Conservation (phyloP, 2,888 invertebrate species). For the Cetonia aurata region DNA sequence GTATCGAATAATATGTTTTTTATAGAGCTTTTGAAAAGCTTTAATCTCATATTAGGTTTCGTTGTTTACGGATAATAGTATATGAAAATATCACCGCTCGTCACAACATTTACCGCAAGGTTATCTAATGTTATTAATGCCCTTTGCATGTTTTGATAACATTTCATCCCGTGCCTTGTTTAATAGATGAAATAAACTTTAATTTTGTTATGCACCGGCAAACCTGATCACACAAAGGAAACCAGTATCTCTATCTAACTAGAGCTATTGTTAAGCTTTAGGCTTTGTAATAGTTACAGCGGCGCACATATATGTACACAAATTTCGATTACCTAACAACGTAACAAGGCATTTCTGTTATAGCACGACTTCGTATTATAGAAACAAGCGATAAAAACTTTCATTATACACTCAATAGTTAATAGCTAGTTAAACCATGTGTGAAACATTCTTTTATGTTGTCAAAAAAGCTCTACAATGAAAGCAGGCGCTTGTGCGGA, state of each 20-base stretch:
- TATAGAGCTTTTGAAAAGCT: too few relatives aligned
- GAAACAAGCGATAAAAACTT: conserved; percentile 10
- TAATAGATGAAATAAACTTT: too few relatives aligned
- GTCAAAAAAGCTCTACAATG: conserved; percentile 14
- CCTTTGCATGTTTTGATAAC: too few relatives aligned
- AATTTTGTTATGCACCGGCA: too few relatives aligned
- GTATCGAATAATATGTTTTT: too few relatives aligned
- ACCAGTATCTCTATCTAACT: not conserved
- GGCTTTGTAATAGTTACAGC: not conserved
- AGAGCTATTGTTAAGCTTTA: not conserved
- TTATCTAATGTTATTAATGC: too few relatives aligned
- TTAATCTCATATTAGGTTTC: too few relatives aligned
- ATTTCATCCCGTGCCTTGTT: too few relatives aligned
- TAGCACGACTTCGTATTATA: not conserved
- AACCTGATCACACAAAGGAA: too few relatives aligned
- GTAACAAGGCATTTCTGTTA: conserved; percentile 1
- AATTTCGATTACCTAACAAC: not conserved
- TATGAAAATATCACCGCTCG: too few relatives aligned
- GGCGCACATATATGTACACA: not conserved
- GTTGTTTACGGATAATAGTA: too few relatives aligned
- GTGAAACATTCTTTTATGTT: conserved; percentile 18
- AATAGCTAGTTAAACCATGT: conserved; percentile 21
- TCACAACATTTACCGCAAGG: too few relatives aligned
- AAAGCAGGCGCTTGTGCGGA: not conserved
- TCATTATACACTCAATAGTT: conserved; percentile 17